Evolutionary conservation across 2,797 vertebrate species (phyloP).

Genomic region (Myotis planiceps): DNA sequence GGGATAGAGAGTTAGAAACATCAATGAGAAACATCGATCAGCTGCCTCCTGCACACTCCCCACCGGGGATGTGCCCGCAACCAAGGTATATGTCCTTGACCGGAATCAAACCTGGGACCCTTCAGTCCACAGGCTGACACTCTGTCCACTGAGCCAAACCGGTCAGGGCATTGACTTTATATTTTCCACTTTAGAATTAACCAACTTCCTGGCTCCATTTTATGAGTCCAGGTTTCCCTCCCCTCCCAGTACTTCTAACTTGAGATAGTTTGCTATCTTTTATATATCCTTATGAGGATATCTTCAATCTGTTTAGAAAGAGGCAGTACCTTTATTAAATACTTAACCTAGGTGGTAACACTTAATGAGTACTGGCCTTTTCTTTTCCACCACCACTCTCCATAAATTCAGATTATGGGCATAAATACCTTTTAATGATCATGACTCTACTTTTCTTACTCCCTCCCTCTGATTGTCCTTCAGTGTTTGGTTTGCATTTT

Average conservation of each 20-base stretch:
- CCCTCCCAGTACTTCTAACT: neutral
- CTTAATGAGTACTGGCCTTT: neutral
- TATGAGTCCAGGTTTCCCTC: neutral
- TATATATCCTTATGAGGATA: neutral
- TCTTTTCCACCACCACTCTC: neutral
- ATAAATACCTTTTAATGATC: neutral
- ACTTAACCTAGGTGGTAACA: neutral
- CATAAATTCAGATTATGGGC: neutral
- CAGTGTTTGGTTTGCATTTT: slow-evolving; percentile 74
- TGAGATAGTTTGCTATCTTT: neutral
- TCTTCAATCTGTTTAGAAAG: neutral
- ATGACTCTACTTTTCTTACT: neutral
- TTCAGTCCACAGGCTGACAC: too few species aligned
- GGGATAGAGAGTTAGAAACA: too few species aligned
- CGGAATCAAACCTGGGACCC: too few species aligned
- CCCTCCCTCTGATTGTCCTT: neutral
- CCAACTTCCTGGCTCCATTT: neutral
- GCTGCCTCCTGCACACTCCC: too few species aligned
- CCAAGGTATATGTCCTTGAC: too few species aligned
- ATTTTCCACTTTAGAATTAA: neutral
- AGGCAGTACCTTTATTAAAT: neutral
- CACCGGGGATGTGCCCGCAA: too few species aligned
- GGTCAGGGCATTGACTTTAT: too few species aligned
- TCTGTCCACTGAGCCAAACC: too few species aligned
- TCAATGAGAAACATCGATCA: too few species aligned